Conservation (phyloP, 2,113 vertebrate genomes). For the Thryonomys swinderianus region DNA sequence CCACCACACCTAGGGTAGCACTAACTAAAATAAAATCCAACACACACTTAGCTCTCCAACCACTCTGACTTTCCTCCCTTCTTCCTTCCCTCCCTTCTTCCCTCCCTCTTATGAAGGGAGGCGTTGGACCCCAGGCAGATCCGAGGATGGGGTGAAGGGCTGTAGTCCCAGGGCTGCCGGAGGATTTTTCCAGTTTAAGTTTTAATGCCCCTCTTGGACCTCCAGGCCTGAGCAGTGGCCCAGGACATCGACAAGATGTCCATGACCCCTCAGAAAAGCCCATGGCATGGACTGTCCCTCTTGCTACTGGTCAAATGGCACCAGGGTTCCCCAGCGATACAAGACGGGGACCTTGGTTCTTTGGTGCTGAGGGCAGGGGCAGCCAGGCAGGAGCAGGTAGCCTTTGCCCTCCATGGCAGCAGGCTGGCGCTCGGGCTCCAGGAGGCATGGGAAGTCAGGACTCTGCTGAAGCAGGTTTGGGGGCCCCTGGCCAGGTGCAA, state of each 20-base stretch:
- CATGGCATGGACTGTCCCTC: not conserved
- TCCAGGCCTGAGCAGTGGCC: too few relatives aligned
- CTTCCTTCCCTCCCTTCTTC: too few relatives aligned
- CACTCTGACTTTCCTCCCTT: not conserved
- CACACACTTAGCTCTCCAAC: not conserved
- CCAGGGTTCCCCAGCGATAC: constrained; percentile 65
- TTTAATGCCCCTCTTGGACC: not conserved
- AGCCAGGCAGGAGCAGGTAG: constrained; percentile 46
- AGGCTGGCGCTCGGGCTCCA: constrained; percentile 45
- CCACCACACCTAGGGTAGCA: not conserved
- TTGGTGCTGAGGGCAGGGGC: not conserved
- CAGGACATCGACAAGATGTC: not conserved
- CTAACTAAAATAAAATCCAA: not conserved
- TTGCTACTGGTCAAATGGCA: constrained; percentile 75
- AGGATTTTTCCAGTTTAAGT: constrained; percentile 46
- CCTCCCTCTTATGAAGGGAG: not conserved
- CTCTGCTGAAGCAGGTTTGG: not conserved
- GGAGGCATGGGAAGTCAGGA: not conserved
- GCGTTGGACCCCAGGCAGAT: not conserved
- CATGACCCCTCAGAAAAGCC: not conserved
- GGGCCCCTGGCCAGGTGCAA: not conserved
- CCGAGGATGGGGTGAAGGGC: not conserved
- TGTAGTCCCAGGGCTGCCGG: not conserved
- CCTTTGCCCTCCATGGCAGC: constrained; percentile 18
- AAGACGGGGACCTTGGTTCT: constrained; percentile 47